Evolutionary conservation across 1,140 invertebrate genomes (phyloP), one percentile per base, ranked within the genome.

Genomic region (Heterodera schachtii): DNA sequence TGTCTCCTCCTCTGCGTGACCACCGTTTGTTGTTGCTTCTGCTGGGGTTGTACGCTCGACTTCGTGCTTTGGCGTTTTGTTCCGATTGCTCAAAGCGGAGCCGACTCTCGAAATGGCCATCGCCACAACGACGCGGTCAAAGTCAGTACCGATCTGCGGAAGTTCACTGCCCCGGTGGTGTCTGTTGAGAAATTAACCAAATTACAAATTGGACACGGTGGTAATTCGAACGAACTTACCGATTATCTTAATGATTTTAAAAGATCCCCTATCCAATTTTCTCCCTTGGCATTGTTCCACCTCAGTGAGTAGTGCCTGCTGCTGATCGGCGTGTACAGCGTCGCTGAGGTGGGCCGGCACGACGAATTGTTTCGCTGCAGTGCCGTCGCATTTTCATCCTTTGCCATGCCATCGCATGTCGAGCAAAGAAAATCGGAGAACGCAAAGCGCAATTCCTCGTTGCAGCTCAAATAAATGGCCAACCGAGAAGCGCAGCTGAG

Each of bases 401-500:
- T 49, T n/a, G 41, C 43, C 66, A 6, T 75, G 43, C 74, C 57
- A 19, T 64, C 16, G 41, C 46, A 75, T 44, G n/a, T 71, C 3
- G 60, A 11, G 47, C 76, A 85, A 43, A 85, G 69, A 41, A 73
- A 75, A 11, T 84, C 83, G 75, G 73, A 83, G 57, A 86, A 84
- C 19, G 84, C 84, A 64, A 49, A 76, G 41, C 86, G 73, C 67
- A 86, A 80, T 64, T 86, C 85, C 77, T 86, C 73, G 60, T 86
- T 86, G 73, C 85, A 87, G 9, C 69, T 71, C 19, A 87, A 43
- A 64, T 86, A 86, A 31, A 86, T 73, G 21, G 78, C 47, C 11
- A 86, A 67, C 31, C 85, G 85, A 16, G 86, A 86, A 8, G 85
- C 85, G 80, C 85, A 86, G 47, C 84, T 85, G 7, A 86, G 70